phyloP scores from a whole-genome alignment of 2,888 invertebrate genomes.

The Tetranychus truncatus region DNA sequence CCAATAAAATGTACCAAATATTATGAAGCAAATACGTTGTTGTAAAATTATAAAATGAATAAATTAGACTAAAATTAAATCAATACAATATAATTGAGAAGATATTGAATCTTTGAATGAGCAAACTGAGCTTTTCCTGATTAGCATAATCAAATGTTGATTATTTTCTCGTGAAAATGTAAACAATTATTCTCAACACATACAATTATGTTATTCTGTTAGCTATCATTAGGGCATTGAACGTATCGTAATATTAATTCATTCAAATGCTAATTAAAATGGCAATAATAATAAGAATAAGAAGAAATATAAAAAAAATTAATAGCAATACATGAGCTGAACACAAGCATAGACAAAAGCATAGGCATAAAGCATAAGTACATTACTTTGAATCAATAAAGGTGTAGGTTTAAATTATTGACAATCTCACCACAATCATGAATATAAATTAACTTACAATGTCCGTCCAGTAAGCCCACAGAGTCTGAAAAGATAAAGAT shows the following conservation, averaged over 20 bases:
- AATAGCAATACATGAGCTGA: not conserved
- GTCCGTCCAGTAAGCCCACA: not conserved
- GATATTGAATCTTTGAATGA: no score
- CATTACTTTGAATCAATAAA: not conserved
- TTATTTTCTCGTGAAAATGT: no score
- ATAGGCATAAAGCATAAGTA: no score
- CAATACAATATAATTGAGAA: no score
- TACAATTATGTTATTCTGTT: no score
- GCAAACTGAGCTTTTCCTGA: no score
- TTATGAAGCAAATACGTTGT: no score
- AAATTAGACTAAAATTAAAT: no score
- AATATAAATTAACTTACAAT: not conserved
- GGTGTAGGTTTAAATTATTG: not conserved
- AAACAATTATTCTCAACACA: no score
- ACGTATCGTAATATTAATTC: not conserved
- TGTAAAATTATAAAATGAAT: no score
- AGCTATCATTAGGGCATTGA: not conserved
- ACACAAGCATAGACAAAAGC: not conserved
- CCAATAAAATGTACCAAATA: no score
- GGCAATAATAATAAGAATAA: not conserved
- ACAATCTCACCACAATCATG: not conserved
- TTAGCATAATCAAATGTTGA: no score
- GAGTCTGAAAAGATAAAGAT: not conserved
- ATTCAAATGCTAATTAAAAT: not conserved
- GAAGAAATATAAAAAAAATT: not conserved